Evolutionary conservation across 1,140 invertebrate species (phyloP), one percentile per base, ranked within the genome.

Genomic region (Helicoverpa armigera): DNA sequence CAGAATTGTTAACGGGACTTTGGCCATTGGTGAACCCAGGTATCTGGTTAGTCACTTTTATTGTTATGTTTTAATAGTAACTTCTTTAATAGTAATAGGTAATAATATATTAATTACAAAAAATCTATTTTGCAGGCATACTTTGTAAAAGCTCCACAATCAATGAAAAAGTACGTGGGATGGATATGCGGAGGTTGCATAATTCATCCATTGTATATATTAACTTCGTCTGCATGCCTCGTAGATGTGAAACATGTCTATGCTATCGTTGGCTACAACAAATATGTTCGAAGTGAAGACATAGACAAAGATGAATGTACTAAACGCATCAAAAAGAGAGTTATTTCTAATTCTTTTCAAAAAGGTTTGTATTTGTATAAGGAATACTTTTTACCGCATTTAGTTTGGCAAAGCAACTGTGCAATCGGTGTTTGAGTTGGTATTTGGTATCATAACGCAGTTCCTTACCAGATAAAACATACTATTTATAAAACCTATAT

Each of bases 261-360:
- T 50, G 81, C 54, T 29, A 82, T 82, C 10, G 81, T 56, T 2
- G 81, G 81, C n/a, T 82, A 82, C 53, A 50, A 69, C 3, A 75
- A 69, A n/a, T 79, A 82, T 18, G 76, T 82, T 0, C 54, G 16
- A n/a, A 23, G 60, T 7, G 76, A 79, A 23, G 14, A 58, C 10
- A 16, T 82, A 2, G 72, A 82, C 9, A 35, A 60, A 3, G 54
- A 82, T 70, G n/a, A 48, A 14, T 82, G 77, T 50, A 79, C 77
- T 12, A 67, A 48, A 16, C 18, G 48, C 9, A 69, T 43, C 7
- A 82, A 75, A 35, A 79, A 82, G 72, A 51, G 48, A 51, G 48
- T 82, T 13, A 14, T 82, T 14, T 13, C 60, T 9, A 77, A 61
- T 4, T 69, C 54, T 70, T 54, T 13, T 18, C 18, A 14, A n/a